These are phyloP conservation scores for Aporophyla lueneburgensis DNA, from an alignment of 2,888 invertebrate genomes.

Conservation along the genomic window DNA sequence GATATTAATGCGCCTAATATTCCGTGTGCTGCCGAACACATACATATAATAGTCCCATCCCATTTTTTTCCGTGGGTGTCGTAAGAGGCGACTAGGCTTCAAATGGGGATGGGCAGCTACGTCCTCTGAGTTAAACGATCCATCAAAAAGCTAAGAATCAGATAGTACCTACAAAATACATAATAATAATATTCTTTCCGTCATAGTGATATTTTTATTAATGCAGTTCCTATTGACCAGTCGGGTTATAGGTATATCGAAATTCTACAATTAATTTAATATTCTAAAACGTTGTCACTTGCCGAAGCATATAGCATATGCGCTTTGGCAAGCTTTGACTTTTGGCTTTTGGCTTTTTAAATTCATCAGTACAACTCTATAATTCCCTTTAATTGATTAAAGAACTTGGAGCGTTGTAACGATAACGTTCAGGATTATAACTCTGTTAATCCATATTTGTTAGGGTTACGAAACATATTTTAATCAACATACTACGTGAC, in stretches of 20 bases:
- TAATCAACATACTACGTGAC: too few species aligned
- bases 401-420: too few species aligned
- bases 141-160: slow-evolving; percentile 5
- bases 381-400: too few species aligned
- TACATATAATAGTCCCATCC: slow-evolving; percentile 51
- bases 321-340: too few species aligned
- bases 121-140: slow-evolving; percentile 5
- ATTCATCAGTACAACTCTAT: too few species aligned
- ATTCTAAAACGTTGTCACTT: neutral
- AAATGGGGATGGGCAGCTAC: slow-evolving; percentile 1
- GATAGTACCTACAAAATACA: neutral
- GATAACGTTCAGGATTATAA: too few species aligned
- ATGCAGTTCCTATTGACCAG: neutral
- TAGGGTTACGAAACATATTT: too few species aligned
- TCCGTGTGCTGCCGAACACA: slow-evolving; percentile 52
- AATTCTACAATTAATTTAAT: neutral
- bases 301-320: neutral
- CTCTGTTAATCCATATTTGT: too few species aligned
- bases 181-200: neutral
- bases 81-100: slow-evolving; percentile 52
- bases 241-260: neutral
- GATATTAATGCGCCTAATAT: too few species aligned
- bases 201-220: neutral
- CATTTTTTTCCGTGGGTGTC: slow-evolving; percentile 54
- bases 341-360: too few species aligned